These are phyloP conservation scores for Mya arenaria DNA, from an alignment of 1,140 invertebrate genomes.

Conservation along the genomic window DNA sequence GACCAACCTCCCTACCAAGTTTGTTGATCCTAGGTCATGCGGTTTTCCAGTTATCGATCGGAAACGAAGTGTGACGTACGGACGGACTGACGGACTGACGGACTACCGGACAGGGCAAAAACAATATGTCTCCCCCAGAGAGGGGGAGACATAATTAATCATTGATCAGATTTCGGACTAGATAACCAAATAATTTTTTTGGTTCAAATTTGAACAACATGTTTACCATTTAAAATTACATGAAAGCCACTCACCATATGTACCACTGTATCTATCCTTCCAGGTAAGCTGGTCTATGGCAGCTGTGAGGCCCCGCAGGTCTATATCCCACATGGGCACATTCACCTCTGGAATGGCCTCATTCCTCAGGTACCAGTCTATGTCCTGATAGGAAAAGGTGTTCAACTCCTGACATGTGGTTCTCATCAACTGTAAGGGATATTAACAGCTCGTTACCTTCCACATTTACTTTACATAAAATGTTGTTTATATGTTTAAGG, in stretches of 20 bases:
- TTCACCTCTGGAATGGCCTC: not conserved
- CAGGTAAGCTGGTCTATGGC: not conserved
- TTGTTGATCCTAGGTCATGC: not conserved
- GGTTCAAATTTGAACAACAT: not conserved
- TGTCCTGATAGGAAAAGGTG: not conserved
- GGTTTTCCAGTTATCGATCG: not conserved
- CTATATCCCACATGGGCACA: not conserved
- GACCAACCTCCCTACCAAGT: not conserved
- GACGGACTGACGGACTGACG: not conserved
- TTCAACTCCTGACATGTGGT: constrained; percentile 7
- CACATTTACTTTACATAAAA: no score
- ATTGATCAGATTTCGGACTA: not conserved
- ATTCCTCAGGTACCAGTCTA: not conserved
- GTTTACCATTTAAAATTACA: not conserved
- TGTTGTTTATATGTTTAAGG: no score
- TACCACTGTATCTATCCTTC: not conserved
- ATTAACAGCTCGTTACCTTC: not conserved
- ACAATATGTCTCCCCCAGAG: not conserved
- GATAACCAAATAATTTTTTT: not conserved
- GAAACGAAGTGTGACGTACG: not conserved
- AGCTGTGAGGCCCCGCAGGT: not conserved
- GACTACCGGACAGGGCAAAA: not conserved
- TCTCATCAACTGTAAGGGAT: constrained; percentile 35
- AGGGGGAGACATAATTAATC: not conserved
- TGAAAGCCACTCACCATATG: not conserved